These are phyloP conservation scores for Zoanthus sansibaricus DNA, from an alignment of 92 coral and sea anemone genomes.

Conservation along the genomic window DNA sequence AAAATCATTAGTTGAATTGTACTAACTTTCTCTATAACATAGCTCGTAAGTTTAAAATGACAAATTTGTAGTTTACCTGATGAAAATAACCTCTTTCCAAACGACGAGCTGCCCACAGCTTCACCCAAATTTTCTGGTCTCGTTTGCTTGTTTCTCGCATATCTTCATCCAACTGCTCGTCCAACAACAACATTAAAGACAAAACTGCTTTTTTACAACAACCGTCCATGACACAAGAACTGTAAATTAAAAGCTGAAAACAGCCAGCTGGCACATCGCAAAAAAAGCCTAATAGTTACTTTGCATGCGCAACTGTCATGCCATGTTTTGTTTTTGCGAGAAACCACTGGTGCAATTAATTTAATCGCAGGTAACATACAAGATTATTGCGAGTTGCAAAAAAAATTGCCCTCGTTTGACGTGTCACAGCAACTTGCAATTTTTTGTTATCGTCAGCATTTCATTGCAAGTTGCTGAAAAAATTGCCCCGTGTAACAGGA, in stretches of 20 bases:
- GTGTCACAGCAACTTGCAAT: constrained; percentile 8
- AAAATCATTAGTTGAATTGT: not conserved
- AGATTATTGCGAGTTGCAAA: constrained; percentile 36
- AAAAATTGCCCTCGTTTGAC: constrained; percentile 47
- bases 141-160: too few relatives aligned
- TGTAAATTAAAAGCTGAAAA: constrained; percentile 7
- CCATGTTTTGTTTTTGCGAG: constrained; percentile 16
- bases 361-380: constrained; percentile 27
- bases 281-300: not conserved
- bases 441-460: not conserved
- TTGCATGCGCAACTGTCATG: constrained; percentile 20
- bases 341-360: constrained; percentile 38
- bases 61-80: constrained; percentile 37
- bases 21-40: not conserved
- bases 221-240: constrained; percentile 19
- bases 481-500: too few relatives aligned
- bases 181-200: constrained; percentile 4
- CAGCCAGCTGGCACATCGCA: constrained; percentile 1
- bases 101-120: constrained; percentile 49
- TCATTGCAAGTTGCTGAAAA: too few relatives aligned
- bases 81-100: constrained; percentile 56
- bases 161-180: not conserved
- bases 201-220: constrained; percentile 17
- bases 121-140: not conserved
- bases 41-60: not conserved